A percentile compares a stretch with the other conserved stretches of the same genome.
Evolutionary conservation across 2,888 invertebrate genomes (phyloP).

Genomic region (Sphecodes monilicornis): DNA sequence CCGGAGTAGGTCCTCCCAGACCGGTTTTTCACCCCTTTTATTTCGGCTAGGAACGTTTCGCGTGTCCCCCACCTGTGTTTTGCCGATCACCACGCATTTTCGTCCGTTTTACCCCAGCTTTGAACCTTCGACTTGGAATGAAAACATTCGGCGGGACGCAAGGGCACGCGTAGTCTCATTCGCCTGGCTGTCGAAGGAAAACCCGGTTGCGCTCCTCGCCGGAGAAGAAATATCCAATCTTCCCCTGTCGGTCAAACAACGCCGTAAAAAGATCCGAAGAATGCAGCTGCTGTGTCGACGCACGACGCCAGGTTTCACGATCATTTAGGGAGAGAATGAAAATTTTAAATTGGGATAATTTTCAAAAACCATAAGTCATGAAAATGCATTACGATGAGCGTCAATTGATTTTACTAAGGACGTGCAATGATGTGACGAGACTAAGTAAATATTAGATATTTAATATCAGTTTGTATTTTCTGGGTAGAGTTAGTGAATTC

Average conservation of each 20-base stretch:
- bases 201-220: conserved; percentile 51
- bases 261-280: conserved; percentile 60
- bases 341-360: no score
- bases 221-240: conserved; percentile 71
- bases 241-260: conserved; percentile 70
- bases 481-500: no score
- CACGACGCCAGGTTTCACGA: no score
- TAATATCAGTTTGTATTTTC: no score
- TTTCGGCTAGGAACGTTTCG: conserved; percentile 28
- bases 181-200: conserved; percentile 49
- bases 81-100: conserved; percentile 22
- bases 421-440: no score
- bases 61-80: conserved; percentile 11
- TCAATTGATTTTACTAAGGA: no score
- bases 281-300: conserved; percentile 47
- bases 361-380: no score
- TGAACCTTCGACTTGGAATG: neutral
- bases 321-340: no score
- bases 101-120: conserved; percentile 1
- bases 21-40: neutral
- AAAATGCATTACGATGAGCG: no score
- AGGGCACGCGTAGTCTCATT: conserved; percentile 34
- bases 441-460: no score
- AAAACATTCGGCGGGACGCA: conserved; percentile 21
- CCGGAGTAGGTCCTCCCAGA: neutral